Evolutionary conservation across 2,888 invertebrate genomes (phyloP).

Genomic region (Plusia festucae): DNA sequence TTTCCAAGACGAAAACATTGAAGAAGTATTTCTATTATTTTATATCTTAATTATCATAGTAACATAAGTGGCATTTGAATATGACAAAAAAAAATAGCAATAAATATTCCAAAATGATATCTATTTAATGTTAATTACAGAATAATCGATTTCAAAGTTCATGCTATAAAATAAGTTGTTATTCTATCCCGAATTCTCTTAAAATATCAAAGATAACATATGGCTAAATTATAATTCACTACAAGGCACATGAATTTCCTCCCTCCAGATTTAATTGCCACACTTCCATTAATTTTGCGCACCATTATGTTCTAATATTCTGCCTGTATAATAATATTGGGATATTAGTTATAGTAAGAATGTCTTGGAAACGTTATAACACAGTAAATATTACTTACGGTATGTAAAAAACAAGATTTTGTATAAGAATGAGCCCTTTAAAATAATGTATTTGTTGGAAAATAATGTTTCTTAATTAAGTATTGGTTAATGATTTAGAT

Average conservation of each 20-base stretch:
- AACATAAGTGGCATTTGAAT: conserved; percentile 38
- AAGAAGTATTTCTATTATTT: conserved; percentile 17
- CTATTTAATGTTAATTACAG: conserved; percentile 43
- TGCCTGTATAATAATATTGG: too few relatives aligned
- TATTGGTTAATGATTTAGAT: too few relatives aligned
- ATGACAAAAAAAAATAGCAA: conserved; percentile 41
- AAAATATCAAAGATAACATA: conserved; percentile 29
- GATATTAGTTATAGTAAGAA: too few relatives aligned
- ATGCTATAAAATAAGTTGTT: too few relatives aligned
- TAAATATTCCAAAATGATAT: conserved; percentile 40
- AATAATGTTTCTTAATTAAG: too few relatives aligned
- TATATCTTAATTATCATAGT: conserved; percentile 24
- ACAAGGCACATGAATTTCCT: background rate
- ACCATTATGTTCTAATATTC: too few relatives aligned
- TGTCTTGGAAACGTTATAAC: too few relatives aligned
- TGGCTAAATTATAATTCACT: background rate
- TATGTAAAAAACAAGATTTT: too few relatives aligned
- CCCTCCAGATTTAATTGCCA: background rate
- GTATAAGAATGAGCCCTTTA: too few relatives aligned
- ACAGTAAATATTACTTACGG: too few relatives aligned
- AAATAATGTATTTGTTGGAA: too few relatives aligned
- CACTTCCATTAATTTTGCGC: background rate
- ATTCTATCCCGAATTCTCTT: conserved; percentile 11
- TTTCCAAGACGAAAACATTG: conserved; percentile 8
- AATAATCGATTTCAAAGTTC: conserved; percentile 43